Evolutionary conservation across 2,797 vertebrate genomes (phyloP).

Genomic region (Sardinella longiceps): DNA sequence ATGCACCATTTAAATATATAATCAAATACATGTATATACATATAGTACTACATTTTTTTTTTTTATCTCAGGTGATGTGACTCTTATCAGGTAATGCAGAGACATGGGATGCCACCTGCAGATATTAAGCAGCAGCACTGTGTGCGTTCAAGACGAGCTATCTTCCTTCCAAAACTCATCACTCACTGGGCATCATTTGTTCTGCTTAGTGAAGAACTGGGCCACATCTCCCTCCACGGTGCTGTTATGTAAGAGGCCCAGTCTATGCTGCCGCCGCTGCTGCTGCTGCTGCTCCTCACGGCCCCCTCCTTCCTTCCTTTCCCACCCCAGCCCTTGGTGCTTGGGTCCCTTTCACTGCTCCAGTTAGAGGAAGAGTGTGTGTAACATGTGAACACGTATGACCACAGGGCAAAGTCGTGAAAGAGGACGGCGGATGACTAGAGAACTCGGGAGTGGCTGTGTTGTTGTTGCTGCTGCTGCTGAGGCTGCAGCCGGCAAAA

Average conservation of each 20-base stretch:
- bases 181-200: background rate
- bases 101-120: background rate
- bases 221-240: background rate
- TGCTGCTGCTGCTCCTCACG: background rate
- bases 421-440: background rate
- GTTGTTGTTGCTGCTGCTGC: background rate
- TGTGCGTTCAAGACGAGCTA: background rate
- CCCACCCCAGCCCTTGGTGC: background rate
- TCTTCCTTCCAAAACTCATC: background rate
- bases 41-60: too few species aligned
- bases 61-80: background rate
- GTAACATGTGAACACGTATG: background rate
- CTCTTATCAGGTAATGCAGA: background rate
- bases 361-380: background rate
- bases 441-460: background rate
- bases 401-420: background rate
- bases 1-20: background rate
- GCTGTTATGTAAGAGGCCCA: background rate
- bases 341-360: background rate
- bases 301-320: too few species aligned
- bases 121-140: background rate
- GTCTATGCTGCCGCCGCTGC: background rate
- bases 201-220: constrained; percentile 2
- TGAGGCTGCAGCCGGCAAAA: too few species aligned
- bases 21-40: too few species aligned